A percentile compares a stretch with the other conserved stretches of the same genome.
Evolutionary conservation across 2,888 invertebrate species (phyloP).

Genomic region (Melanotus villosus): DNA sequence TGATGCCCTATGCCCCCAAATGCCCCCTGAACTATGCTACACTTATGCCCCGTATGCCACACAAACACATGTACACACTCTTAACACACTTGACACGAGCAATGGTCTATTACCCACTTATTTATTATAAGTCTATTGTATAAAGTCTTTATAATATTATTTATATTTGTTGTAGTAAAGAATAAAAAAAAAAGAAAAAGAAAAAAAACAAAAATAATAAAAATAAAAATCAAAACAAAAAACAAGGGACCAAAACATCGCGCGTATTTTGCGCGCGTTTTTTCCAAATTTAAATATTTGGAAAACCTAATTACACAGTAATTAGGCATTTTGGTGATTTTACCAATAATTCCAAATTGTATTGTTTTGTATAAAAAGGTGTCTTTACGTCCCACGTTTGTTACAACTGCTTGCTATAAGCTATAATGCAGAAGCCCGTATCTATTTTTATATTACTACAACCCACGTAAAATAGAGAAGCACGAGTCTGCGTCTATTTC

Average conservation of each 20-base stretch:
- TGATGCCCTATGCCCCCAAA: constrained; percentile 57
- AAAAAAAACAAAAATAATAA: constrained; percentile 59
- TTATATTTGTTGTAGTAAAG: constrained; percentile 71
- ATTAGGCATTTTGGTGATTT: too few relatives aligned
- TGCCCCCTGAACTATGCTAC: constrained; percentile 59
- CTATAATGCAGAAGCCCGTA: background rate
- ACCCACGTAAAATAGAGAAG: constrained; percentile 17
- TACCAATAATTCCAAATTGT: too few relatives aligned
- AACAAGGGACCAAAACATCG: constrained; percentile 11
- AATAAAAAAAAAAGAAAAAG: constrained; percentile 65
- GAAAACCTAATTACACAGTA: too few relatives aligned
- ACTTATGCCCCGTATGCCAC: constrained; percentile 34
- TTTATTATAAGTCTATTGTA: constrained; percentile 64
- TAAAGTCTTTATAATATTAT: constrained; percentile 67
- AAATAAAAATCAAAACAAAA: constrained; percentile 51
- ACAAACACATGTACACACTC: constrained; percentile 27
- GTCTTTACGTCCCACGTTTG: background rate
- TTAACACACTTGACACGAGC: constrained; percentile 28
- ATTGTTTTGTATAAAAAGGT: background rate
- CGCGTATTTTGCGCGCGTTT: background rate
- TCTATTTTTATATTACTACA: constrained; percentile 18
- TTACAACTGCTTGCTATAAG: background rate
- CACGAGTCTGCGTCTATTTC: constrained; percentile 3
- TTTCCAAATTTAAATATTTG: background rate
- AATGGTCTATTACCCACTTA: constrained; percentile 26